Base-by-base conservation (phyloP, 2,888 invertebrate genomes). In the Drosophila incognita region DNA sequence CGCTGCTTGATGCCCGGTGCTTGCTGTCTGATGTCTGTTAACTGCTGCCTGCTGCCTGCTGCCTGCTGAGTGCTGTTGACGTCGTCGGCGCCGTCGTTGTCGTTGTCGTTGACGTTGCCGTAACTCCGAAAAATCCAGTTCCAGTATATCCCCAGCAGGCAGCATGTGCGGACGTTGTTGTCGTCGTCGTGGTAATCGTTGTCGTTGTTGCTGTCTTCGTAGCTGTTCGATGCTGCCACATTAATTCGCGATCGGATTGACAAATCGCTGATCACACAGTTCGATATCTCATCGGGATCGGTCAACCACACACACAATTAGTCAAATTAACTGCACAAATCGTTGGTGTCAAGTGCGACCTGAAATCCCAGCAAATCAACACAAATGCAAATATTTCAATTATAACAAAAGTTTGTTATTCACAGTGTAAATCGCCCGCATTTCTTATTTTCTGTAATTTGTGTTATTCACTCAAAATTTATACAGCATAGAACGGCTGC, bases 121-220 rank as follows among this genome's bases (percentile, higher is more conserved):
- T 79, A 83, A 83, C 89, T 87, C 87, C 87, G 86, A 89, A 87
- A 85, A 91, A 92, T 92, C 84, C 87, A 84, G 88, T 87, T 87
- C 92, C 92, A 92, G 92, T 92, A 92, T 91, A 92, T 92, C 92
- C 91, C 91, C 92, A 92, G 91, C 92, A 90, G 92, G 92, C 92
- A 90, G 87, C 91, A 91, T 87, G 92, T 90, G 87, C 92, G 92
- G 92, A 91, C 90, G 92, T 87, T 60, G 86, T 82, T 75, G 83
- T 82, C 82, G 83, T 79, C 76, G 72, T 74, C 61, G 76, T 75
- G 48, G 76, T 79, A 31, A 69, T 65, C 38, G 73, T 58, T 38
- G 53, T 69, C 31, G 63, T 78, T 54, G 66, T 79, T 38, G 60
- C 69, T 68, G 72, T 75, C 64, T 56, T 56, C 56, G 54, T 73